These are phyloP conservation scores for Hoplias malabaricus DNA, from an alignment of 2,113 vertebrate genomes.

Conservation along the genomic window DNA sequence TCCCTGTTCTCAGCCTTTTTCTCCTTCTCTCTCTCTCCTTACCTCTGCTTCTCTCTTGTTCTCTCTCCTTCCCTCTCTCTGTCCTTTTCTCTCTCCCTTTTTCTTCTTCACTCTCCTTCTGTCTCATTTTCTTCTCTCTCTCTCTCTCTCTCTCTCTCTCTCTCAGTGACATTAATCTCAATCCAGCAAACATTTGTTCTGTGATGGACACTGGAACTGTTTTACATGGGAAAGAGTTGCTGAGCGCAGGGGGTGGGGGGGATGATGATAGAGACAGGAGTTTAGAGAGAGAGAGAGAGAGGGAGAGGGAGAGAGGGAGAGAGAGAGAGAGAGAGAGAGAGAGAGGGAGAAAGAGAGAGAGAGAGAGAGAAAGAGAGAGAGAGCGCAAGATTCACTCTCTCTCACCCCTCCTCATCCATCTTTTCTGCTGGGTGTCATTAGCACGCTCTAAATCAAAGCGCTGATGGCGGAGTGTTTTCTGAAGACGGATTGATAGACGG, in stretches of 20 bases:
- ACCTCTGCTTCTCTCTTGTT: too few relatives aligned
- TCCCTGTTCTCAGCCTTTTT: constrained; percentile 59
- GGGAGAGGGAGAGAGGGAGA: constrained; percentile 54
- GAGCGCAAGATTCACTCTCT: too few relatives aligned
- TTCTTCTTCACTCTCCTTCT: constrained; percentile 48
- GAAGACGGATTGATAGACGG: not conserved
- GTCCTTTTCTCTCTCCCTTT: too few relatives aligned
- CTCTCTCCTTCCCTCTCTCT: too few relatives aligned
- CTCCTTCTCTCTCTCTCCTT: constrained; percentile 73
- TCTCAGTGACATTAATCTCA: constrained; percentile 63
- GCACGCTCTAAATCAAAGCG: constrained; percentile 16
- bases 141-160: constrained; percentile 45
- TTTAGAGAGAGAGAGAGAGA: too few relatives aligned
- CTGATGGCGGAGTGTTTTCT: constrained; percentile 8
- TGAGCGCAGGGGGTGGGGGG: too few relatives aligned
- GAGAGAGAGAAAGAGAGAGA: too few relatives aligned
- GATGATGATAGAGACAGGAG: too few relatives aligned
- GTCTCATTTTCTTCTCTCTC: constrained; percentile 73
- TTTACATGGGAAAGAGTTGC: constrained; percentile 67
- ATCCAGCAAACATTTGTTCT: constrained; percentile 62
- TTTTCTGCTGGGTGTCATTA: constrained; percentile 22
- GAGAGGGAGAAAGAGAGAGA: too few relatives aligned
- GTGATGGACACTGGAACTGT: constrained; percentile 59
- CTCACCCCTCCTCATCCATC: constrained; percentile 60
- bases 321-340: too few relatives aligned